phyloP scores from a whole-genome alignment of 2,888 invertebrate genomes.

The Drosophila merina region DNA sequence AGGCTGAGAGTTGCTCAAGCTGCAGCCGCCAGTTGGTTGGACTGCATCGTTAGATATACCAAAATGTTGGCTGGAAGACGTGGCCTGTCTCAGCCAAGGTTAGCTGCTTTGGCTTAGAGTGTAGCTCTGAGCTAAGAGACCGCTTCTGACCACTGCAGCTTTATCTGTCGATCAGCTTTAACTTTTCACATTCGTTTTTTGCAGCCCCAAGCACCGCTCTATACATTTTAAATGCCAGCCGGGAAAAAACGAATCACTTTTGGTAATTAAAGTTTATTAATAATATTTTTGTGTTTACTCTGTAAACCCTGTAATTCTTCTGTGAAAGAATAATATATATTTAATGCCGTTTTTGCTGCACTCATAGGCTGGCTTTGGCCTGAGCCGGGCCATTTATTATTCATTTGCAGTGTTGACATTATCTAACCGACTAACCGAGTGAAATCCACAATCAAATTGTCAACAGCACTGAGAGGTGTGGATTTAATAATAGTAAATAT shows the following conservation, averaged over 20 bases:
- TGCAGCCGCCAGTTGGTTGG: neutral
- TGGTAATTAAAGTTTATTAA: slow-evolving; percentile 45
- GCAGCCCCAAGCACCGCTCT: neutral
- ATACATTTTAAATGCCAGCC: slow-evolving; percentile 22
- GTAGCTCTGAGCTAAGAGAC: neutral
- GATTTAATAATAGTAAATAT: neutral
- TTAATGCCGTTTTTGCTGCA: slow-evolving; percentile 17
- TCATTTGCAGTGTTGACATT: slow-evolving; percentile 48
- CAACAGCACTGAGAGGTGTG: neutral
- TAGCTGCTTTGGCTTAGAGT: slow-evolving; percentile 10
- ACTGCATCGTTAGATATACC: slow-evolving; percentile 19
- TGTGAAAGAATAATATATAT: slow-evolving; percentile 19
- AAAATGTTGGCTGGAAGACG: slow-evolving; percentile 17
- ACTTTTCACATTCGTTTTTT: slow-evolving; percentile 11
- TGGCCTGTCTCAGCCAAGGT: slow-evolving; percentile 31
- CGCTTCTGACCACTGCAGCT: too few species aligned
- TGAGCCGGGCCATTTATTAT: slow-evolving; percentile 29
- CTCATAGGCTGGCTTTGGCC: slow-evolving; percentile 16
- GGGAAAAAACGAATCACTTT: slow-evolving; percentile 17
- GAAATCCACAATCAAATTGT: slow-evolving; percentile 16
- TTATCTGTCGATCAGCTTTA: slow-evolving; percentile 11
- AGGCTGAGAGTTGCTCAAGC: slow-evolving; percentile 35
- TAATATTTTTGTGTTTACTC: slow-evolving; percentile 43
- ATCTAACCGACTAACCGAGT: slow-evolving; percentile 44
- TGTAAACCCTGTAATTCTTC: slow-evolving; percentile 16